phyloP scores from a whole-genome alignment of 1,140 invertebrate species.

The Drosophila kepulauana region DNA sequence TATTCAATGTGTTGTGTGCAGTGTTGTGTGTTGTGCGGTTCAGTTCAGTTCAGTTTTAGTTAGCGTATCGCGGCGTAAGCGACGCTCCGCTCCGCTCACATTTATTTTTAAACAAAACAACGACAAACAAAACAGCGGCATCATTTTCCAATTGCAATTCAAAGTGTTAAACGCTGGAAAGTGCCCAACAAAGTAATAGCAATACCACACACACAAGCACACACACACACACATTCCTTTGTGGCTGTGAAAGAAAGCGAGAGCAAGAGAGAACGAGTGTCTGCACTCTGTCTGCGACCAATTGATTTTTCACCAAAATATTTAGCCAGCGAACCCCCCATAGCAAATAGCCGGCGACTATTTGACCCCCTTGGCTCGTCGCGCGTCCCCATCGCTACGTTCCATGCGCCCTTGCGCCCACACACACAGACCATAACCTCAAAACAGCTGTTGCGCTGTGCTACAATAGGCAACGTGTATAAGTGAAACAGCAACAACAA shows the following conservation, averaged over 20 bases:
- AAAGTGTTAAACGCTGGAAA: neutral
- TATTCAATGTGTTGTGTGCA: slow-evolving; percentile 25
- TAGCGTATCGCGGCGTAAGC: slow-evolving; percentile 47
- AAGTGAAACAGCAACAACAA: slow-evolving; percentile 9
- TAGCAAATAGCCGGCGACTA: slow-evolving; percentile 27
- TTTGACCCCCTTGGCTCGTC: neutral
- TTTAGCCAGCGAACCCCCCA: slow-evolving; percentile 7
- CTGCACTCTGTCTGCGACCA: slow-evolving; percentile 30
- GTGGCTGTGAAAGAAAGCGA: slow-evolving; percentile 10
- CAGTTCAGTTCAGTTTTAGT: slow-evolving; percentile 51
- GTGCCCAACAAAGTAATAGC: neutral
- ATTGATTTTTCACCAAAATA: slow-evolving; percentile 75
- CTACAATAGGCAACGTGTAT: slow-evolving; percentile 31
- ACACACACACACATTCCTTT: slow-evolving; percentile 1
- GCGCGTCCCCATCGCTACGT: too few relatives aligned
- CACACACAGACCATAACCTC: slow-evolving; percentile 47
- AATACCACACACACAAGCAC: slow-evolving; percentile 1
- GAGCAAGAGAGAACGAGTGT: slow-evolving; percentile 22
- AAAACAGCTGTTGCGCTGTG: slow-evolving; percentile 67
- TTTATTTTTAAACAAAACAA: slow-evolving; percentile 58
- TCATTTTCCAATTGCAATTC: neutral
- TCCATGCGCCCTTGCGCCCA: neutral
- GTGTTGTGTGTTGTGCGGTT: slow-evolving; percentile 27
- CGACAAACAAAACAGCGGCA: neutral
- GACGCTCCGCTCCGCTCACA: slow-evolving; percentile 47